Evolutionary conservation across 2,888 invertebrate genomes (phyloP), one percentile per base, ranked within the genome.

Genomic region (Leuctra nigra): DNA sequence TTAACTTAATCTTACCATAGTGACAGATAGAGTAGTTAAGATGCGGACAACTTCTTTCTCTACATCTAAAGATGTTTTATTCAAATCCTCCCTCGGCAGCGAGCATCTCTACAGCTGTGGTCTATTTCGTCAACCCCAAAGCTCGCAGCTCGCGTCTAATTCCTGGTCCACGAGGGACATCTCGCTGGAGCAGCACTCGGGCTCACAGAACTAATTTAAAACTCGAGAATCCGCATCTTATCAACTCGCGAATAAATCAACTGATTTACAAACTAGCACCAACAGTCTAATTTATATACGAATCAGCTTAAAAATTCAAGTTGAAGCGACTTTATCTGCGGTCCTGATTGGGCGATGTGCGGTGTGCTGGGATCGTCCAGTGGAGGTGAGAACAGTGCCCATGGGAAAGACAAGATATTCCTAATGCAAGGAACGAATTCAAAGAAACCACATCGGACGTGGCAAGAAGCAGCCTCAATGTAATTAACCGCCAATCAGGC

Each of bases 11-110:
- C 50, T 50, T 35, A 50, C 50, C 22, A 50, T 50, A 14, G 50
- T 50, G 50, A 50, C 50, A 50, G 50, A 50, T 50, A 50, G 35
- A 50, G 50, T 33, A 50, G 50, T 50, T 50, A 50, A 50, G 35
- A 50, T 33, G 50, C 33, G 35, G 33, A 50, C 50, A 50, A 33
- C 50, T 33, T 18, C 20, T 50, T 50, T 35, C 33, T 50, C 33
- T 50, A 20, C 35, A 11, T 7, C 35, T 33, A 33, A 16, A 50
- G 50, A 50, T 50, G 50, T 50, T 35, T 50, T 35, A 50, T 50
- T 50, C 50, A 50, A 22, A 23, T 9, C 18, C 16, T n/a, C n/a
- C n/a, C n/a, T n/a, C n/a, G n/a, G n/a, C n/a, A n/a, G 22, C 20
- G 18, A 20, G 20, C 44, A 44, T 20, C n/a, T 23, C 44, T 44